phyloP scores from a whole-genome alignment of 30 jellyfish, hydroid and myxozoan species.

The Turritopsis rubra region DNA sequence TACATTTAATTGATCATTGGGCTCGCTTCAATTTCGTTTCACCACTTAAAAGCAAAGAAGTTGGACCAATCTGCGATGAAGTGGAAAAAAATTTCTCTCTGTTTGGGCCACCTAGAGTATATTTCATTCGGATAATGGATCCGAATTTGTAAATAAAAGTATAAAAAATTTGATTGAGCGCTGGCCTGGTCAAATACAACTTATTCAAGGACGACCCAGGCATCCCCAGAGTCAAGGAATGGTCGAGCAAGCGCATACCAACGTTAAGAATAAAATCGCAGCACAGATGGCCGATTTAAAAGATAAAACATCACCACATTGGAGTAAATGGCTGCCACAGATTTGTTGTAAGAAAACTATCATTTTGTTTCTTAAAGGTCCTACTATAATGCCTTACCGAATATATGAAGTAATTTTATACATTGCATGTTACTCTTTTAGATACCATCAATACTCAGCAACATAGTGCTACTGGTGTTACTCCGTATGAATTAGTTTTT shows the following conservation, averaged over 20 bases:
- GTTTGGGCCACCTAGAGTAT: background rate
- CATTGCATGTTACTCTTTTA: background rate
- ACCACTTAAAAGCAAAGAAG: conserved; percentile 7
- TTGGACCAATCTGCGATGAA: background rate
- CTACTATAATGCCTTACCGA: background rate
- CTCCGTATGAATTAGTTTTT: background rate
- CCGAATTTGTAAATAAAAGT: background rate
- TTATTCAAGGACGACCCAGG: background rate
- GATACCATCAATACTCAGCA: conserved; percentile 8
- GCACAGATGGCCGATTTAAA: background rate
- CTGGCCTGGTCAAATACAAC: background rate
- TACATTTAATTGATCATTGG: too few relatives aligned
- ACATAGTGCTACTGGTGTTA: background rate
- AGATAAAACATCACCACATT: background rate
- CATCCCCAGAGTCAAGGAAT: conserved; percentile 5
- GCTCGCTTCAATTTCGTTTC: background rate
- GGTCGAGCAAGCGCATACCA: background rate
- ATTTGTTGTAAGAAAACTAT: background rate
- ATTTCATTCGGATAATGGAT: background rate
- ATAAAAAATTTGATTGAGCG: background rate
- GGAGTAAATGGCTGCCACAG: conserved; percentile 10
- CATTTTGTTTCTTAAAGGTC: too few relatives aligned
- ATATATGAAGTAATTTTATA: background rate
- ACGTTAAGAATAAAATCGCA: background rate
- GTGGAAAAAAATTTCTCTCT: background rate